Conservation (phyloP, 1,140 invertebrate species). For the Drosophila punjabiensis region DNA sequence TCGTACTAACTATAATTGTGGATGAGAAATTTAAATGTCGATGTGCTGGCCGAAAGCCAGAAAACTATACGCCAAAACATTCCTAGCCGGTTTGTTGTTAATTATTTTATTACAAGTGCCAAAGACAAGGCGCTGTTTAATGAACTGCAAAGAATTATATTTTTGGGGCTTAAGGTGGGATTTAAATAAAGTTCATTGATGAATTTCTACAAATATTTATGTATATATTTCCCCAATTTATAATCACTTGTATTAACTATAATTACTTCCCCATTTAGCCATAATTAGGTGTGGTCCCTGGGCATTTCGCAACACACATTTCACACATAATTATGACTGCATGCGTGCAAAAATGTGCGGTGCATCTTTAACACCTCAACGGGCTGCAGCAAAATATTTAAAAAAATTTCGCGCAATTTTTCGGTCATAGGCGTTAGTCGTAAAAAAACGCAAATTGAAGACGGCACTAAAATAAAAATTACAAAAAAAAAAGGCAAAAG, state of each 20-base stretch:
- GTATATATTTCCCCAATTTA: background rate
- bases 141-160: conserved; percentile 4
- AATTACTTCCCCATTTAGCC: background rate
- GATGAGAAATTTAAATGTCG: conserved; percentile 38
- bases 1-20: conserved; percentile 21
- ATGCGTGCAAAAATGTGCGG: conserved; percentile 28
- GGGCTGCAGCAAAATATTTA: conserved; percentile 4
- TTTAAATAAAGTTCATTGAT: conserved; percentile 5
- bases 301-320: conserved; percentile 16
- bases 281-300: conserved; percentile 34
- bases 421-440: conserved; percentile 50
- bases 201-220: background rate
- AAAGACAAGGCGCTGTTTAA: conserved; percentile 4
- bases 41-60: conserved; percentile 40
- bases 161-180: background rate
- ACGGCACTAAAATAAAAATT: conserved; percentile 23
- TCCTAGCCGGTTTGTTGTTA: conserved; percentile 30
- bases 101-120: conserved; percentile 47
- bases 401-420: conserved; percentile 48
- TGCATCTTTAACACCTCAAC: conserved; percentile 42
- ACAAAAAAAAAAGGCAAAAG: conserved; percentile 9
- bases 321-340: conserved; percentile 39
- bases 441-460: conserved; percentile 47
- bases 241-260: conserved; percentile 1
- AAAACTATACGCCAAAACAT: conserved; percentile 17